Base-by-base conservation (phyloP, 2,888 invertebrate species). In the Ophion obscuratus region DNA sequence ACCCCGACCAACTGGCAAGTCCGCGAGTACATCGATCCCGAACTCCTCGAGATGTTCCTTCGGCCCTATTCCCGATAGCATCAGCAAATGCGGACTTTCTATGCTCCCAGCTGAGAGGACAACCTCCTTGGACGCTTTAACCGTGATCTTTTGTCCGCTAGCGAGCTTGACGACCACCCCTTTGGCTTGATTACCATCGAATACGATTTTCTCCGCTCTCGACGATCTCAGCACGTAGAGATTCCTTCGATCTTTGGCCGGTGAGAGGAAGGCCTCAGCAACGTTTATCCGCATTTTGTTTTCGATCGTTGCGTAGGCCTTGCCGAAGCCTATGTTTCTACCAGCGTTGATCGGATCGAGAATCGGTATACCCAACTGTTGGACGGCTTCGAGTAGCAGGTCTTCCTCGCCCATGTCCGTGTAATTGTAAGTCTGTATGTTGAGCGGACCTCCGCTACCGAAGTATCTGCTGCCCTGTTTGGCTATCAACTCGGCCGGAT, bases 51-150 rank as follows among this genome's bases (percentile, higher is more conserved):
- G 94, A 81, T 95, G 94, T 0, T 95, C 91, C 73, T 92, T 92
- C 0, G 96, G 96, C 0, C 96, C 96, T 11, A 97, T 94, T 0
- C 97, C 97, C 0, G 96, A 96, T 17, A 97, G 92, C 96, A 97
- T 95, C 64, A 97, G 93, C 5, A 97, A 89, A 90, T 97, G 96
- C 0, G 97, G 96, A 1, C 96, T 95, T 88, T 95, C 96, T 74
- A 97, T 95, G 2, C 96, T 95, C 5, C 97, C 97, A 0, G 95
- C 96, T 11, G 96, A 95, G 6, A 97, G 89, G 81, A 97, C 95
- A 0, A 97, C 95, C 89, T 96, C 96, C 84, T 95, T 96, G 14
- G 94, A 94, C 6, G 96, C 96, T 70, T 88, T 89, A 14, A 91
- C 86, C 2, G 85, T 91, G 2, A 94, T 68, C 3, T 86, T 87